These are phyloP conservation scores for Sesia apiformis DNA, from an alignment of 2,888 invertebrate genomes.

Conservation along the genomic window DNA sequence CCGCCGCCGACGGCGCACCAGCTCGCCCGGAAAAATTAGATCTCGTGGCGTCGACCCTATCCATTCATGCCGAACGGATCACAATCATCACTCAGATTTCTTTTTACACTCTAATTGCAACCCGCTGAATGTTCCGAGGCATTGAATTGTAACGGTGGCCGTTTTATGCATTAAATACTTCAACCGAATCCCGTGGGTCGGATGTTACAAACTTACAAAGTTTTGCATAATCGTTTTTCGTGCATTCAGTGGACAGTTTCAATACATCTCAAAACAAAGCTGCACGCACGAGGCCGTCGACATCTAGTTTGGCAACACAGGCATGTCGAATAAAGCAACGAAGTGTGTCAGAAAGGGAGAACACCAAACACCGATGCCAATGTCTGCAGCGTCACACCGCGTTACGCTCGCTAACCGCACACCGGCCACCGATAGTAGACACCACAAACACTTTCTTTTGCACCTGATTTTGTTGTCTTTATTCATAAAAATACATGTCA, in stretches of 20 bases:
- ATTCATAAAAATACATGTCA: background rate
- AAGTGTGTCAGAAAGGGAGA: constrained; percentile 55
- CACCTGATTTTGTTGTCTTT: constrained; percentile 52
- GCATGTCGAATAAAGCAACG: constrained; percentile 42
- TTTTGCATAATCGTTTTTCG: too few relatives aligned
- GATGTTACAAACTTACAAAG: too few relatives aligned
- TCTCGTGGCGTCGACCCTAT: constrained; percentile 64
- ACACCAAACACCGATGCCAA: constrained; percentile 37
- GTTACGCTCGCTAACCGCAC: constrained; percentile 50
- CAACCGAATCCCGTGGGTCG: too few relatives aligned
- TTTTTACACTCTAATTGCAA: constrained; percentile 61
- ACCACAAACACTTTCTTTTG: constrained; percentile 62
- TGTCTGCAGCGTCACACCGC: constrained; percentile 41
- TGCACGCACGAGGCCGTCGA: constrained; percentile 23
- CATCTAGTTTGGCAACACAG: constrained; percentile 33
- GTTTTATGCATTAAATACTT: background rate
- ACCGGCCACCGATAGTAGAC: constrained; percentile 16
- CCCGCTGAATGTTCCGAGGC: constrained; percentile 1
- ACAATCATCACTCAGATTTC: constrained; percentile 50
- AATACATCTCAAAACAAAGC: background rate
- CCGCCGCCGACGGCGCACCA: constrained; percentile 32
- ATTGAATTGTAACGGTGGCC: background rate
- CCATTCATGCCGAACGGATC: constrained; percentile 66
- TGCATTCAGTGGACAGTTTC: background rate
- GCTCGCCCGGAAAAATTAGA: constrained; percentile 60